phyloP scores from a whole-genome alignment of 2,888 invertebrate species.

The Dichetophora obliterata region DNA sequence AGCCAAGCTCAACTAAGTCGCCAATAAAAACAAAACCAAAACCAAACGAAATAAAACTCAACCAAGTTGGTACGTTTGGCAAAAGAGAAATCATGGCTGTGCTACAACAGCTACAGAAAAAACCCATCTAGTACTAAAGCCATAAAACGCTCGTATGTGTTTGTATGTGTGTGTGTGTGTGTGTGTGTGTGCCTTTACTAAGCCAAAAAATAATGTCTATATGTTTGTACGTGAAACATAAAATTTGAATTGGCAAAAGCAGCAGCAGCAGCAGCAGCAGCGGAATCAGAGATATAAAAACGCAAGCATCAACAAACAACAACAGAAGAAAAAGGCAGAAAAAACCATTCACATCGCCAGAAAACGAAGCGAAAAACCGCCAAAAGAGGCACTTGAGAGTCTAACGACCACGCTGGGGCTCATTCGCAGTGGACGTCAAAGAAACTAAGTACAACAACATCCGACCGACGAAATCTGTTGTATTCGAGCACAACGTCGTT shows the following conservation, averaged over 20 bases:
- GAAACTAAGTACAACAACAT: not conserved
- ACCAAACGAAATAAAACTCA: constrained; percentile 14
- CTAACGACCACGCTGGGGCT: not conserved
- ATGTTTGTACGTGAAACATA: not conserved
- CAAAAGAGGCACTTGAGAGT: constrained; percentile 5
- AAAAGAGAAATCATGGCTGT: not conserved
- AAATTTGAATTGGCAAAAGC: constrained; percentile 1
- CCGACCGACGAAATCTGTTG: not conserved
- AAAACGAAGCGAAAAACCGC: not conserved
- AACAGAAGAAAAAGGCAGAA: not conserved
- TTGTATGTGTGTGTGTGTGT: not conserved
- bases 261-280: not conserved
- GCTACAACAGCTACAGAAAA: not conserved
- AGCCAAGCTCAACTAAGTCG: constrained; percentile 8
- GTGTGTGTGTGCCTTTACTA: not conserved
- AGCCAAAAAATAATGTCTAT: not conserved
- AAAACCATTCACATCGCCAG: not conserved
- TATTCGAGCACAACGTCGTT: not conserved
- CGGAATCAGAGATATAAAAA: not conserved
- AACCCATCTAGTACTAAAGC: not conserved
- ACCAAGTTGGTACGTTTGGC: constrained; percentile 23
- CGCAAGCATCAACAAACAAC: no score
- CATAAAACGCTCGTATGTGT: not conserved
- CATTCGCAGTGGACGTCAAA: not conserved
- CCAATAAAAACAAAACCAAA: no score